phyloP scores from a whole-genome alignment of 2,113 vertebrate genomes.

The Anarrhichthys ocellatus region DNA sequence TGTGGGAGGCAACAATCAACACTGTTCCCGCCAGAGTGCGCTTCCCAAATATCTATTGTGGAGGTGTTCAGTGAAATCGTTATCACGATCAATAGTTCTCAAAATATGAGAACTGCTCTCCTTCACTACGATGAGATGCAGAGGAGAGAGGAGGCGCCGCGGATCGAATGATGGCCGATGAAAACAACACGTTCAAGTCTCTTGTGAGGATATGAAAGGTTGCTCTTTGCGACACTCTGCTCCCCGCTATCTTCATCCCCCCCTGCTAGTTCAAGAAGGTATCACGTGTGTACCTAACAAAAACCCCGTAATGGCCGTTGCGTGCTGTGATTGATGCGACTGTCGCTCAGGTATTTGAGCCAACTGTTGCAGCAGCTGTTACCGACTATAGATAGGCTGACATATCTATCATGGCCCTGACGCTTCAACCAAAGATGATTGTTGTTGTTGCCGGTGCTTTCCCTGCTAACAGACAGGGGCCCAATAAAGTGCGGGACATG shows the following conservation, averaged over 20 bases:
- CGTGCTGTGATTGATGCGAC: conserved; percentile 16
- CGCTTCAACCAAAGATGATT: conserved; percentile 22
- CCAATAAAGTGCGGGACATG: not conserved
- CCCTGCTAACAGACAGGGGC: conserved; percentile 7
- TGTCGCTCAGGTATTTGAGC: conserved; percentile 43
- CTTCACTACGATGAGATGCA: not conserved
- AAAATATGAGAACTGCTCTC: not conserved
- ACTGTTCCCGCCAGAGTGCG: not conserved
- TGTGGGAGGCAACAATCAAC: not conserved
- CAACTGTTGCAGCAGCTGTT: conserved; percentile 60
- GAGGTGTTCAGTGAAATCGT: not conserved
- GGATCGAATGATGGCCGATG: conserved; percentile 7
- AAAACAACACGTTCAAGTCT: not conserved
- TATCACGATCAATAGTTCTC: not conserved
- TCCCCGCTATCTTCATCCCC: not conserved
- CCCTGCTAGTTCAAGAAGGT: not conserved
- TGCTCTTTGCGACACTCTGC: not conserved
- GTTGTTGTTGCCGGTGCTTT: conserved; percentile 3
- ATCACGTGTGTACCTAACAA: conserved; percentile 23
- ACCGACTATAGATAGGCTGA: conserved; percentile 40
- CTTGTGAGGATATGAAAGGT: not conserved
- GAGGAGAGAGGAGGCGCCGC: not conserved
- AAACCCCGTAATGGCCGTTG: conserved; percentile 23
- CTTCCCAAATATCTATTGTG: not conserved
- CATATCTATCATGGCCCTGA: conserved; percentile 17